phyloP scores from a whole-genome alignment of 2,888 invertebrate genomes.

The Coelinius sp. region DNA sequence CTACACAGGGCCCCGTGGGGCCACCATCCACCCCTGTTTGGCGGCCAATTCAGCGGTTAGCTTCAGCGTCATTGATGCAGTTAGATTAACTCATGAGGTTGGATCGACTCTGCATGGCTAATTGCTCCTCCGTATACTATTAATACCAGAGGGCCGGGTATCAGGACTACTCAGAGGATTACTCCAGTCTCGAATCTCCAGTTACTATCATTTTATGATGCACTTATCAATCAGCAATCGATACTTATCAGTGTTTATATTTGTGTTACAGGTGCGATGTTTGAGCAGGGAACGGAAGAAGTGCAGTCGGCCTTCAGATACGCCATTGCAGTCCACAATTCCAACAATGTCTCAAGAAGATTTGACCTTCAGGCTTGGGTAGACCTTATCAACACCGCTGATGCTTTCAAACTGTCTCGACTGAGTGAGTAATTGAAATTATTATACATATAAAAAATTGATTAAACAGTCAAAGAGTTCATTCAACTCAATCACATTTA shows the following conservation, averaged over 20 bases:
- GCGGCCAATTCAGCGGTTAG: too few relatives aligned
- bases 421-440: constrained; percentile 80
- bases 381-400: constrained; percentile 93
- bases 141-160: not conserved
- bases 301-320: constrained; percentile 94
- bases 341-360: constrained; percentile 84
- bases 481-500: not conserved
- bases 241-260: not conserved
- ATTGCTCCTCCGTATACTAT: constrained; percentile 17
- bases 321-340: constrained; percentile 88
- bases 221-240: not conserved
- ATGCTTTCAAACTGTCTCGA: constrained; percentile 92
- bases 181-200: not conserved
- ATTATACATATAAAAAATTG: not conserved
- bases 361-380: constrained; percentile 91
- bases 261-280: constrained; percentile 84
- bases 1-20: too few relatives aligned
- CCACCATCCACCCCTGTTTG: too few relatives aligned
- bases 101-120: constrained; percentile 22
- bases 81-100: constrained; percentile 9
- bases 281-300: constrained; percentile 92
- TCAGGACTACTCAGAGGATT: not conserved
- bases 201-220: constrained; percentile 3
- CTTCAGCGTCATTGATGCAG: too few relatives aligned
- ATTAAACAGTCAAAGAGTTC: not conserved